Evolutionary conservation across 2,113 vertebrate genomes (phyloP), one percentile per base, ranked within the genome.

Genomic region (Myrmecophaga tridactyla): DNA sequence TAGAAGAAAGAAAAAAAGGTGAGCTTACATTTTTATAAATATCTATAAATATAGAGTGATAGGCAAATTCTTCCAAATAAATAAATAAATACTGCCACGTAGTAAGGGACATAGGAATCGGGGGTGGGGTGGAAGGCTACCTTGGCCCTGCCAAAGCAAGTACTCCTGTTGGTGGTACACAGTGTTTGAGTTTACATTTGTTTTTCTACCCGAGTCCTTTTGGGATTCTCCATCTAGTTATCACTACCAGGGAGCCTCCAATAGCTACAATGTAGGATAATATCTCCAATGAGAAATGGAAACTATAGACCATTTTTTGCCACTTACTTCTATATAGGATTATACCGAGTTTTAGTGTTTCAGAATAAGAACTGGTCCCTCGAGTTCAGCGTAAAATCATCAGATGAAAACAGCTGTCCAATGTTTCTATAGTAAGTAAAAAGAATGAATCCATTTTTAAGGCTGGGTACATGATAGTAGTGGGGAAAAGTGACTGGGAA

Each of bases 61-160:
- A 92, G 77, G 98, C 87, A 96, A 98, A 98, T 95, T 98, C 97
- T 97, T 98, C 91, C 98, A 98, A 99, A 99, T 99, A 99, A 99
- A 99, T 99, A 99, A 99, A 99, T 99, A 99, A 99, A 99, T 99
- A 98, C 81, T 72, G 93, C 97, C 69, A 96, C 97, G 34, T 78
- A 62, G 34, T 34, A 86, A 90, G 76, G 39, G 75, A 58, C 36
- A 4, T 51, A 80, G 60, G 80, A 62, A 89, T 10, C 25, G 29
- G 62, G 67, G 53, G n/a, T n/a, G n/a, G n/a, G n/a, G n/a, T n/a
- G n/a, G n/a, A n/a, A n/a, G 34, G 25, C 46, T 34, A 17, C 58
- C 65, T 86, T 7, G 25, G 73, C 78, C 93, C 69, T 56, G 25
- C 48, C 91, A 43, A 51, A 73, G n/a, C 84, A 56, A 70, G 75